Evolutionary conservation across 2,888 invertebrate species (phyloP).

Genomic region (Ecliptopera silaceata): DNA sequence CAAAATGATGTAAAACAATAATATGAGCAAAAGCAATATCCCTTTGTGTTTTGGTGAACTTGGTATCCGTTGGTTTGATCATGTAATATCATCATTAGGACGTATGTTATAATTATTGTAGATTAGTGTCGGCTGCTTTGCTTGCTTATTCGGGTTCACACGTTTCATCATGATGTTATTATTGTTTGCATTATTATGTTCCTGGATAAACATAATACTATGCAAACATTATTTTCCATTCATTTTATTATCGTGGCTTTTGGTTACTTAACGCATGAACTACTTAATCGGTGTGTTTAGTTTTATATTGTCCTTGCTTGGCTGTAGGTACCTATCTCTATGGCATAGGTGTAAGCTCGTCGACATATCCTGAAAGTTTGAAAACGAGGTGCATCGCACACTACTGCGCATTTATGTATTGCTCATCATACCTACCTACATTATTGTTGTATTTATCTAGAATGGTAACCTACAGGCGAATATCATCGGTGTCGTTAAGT

Average conservation of each 20-base stretch:
- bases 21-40: too few species aligned
- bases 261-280: conserved; percentile 24
- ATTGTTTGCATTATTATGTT: not conserved
- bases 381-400: conserved; percentile 8
- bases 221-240: conserved; percentile 5
- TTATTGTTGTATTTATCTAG: not conserved
- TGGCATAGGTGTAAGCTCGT: conserved; percentile 6
- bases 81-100: not conserved
- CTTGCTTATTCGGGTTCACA: conserved; percentile 12
- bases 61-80: not conserved
- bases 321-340: not conserved
- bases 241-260: conserved; percentile 18
- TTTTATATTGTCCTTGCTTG: conserved; percentile 8
- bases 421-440: conserved; percentile 23
- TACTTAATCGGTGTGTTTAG: conserved; percentile 22
- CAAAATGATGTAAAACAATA: too few species aligned
- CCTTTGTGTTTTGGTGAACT: not conserved
- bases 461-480: not conserved
- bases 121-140: conserved; percentile 19
- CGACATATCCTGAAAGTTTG: conserved; percentile 22
- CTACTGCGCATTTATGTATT: conserved; percentile 23
- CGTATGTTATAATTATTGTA: not conserved
- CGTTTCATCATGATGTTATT: not conserved
- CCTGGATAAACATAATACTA: not conserved
- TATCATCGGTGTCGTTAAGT: conserved; percentile 19